Percentiles rank a stretch among this genome's conserved stretches.
phyloP scores from a whole-genome alignment of 2,797 vertebrate species.

The Halcyon leucocephala region DNA sequence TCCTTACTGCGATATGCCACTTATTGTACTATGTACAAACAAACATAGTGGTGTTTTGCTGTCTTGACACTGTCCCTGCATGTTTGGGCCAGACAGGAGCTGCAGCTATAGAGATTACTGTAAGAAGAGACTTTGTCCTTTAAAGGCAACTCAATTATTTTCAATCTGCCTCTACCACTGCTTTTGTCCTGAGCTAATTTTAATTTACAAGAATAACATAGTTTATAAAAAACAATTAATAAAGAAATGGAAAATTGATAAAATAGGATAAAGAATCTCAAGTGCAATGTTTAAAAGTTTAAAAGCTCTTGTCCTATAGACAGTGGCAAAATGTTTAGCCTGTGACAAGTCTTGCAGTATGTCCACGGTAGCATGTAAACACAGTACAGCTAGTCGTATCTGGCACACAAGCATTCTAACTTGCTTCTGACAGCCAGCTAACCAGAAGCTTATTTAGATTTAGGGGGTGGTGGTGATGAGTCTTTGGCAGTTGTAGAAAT shows the following conservation, averaged over 20 bases:
- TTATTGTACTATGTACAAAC: neutral
- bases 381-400: constrained; percentile 31
- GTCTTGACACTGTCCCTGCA: neutral
- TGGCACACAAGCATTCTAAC: constrained; percentile 41
- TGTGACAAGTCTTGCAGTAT: constrained; percentile 40
- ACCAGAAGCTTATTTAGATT: constrained; percentile 71
- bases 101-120: neutral
- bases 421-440: constrained; percentile 64
- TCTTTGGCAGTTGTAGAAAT: constrained; percentile 75
- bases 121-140: neutral
- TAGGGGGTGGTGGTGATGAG: constrained; percentile 67
- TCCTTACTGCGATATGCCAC: neutral
- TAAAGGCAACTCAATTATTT: neutral
- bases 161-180: neutral
- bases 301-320: neutral
- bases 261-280: neutral
- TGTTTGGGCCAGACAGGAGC: neutral
- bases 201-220: neutral
- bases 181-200: neutral
- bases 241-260: neutral
- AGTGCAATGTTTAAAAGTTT: neutral
- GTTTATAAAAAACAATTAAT: neutral
- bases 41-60: neutral
- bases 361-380: neutral
- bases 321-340: constrained; percentile 16